A percentile compares a stretch with the other conserved stretches of the same genome.
These are phyloP conservation scores for Antechinus flavipes DNA, from an alignment of 2,113 vertebrate species.

Conservation along the genomic window DNA sequence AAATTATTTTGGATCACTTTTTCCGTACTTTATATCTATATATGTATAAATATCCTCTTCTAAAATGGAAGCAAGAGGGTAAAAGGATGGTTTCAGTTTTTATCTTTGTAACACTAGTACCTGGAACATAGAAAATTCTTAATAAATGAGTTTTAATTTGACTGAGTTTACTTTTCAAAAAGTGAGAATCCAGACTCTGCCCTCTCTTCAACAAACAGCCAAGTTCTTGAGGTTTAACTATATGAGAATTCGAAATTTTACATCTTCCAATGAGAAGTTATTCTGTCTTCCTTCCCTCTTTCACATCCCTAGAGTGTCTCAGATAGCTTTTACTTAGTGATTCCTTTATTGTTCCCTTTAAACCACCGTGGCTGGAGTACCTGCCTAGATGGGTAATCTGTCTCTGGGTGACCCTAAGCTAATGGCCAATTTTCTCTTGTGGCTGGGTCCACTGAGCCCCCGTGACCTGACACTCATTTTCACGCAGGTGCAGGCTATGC, in stretches of 20 bases:
- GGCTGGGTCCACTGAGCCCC: not conserved
- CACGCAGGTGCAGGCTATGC: not conserved
- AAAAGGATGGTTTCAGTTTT: not conserved
- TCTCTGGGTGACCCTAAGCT: not conserved
- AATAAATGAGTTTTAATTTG: not conserved
- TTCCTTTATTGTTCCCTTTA: slow-evolving; percentile 30
- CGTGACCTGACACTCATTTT: not conserved
- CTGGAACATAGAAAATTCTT: not conserved
- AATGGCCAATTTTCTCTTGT: not conserved
- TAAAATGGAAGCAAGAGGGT: not conserved
- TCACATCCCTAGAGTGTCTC: not conserved
- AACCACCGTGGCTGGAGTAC: not conserved
- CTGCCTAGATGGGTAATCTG: not conserved
- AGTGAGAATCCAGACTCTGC: not conserved
- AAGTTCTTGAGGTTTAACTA: not conserved
- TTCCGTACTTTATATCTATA: not conserved
- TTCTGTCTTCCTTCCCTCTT: not conserved
- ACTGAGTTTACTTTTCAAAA: not conserved
- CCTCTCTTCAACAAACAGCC: not conserved
- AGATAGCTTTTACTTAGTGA: not conserved
- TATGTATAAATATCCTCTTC: not conserved
- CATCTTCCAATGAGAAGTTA: not conserved
- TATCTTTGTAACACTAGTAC: not conserved
- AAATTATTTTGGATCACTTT: not conserved
- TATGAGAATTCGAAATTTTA: not conserved